Evolutionary conservation across 2,797 vertebrate species (phyloP).

Genomic region (Lindbergichthys nudifrons): DNA sequence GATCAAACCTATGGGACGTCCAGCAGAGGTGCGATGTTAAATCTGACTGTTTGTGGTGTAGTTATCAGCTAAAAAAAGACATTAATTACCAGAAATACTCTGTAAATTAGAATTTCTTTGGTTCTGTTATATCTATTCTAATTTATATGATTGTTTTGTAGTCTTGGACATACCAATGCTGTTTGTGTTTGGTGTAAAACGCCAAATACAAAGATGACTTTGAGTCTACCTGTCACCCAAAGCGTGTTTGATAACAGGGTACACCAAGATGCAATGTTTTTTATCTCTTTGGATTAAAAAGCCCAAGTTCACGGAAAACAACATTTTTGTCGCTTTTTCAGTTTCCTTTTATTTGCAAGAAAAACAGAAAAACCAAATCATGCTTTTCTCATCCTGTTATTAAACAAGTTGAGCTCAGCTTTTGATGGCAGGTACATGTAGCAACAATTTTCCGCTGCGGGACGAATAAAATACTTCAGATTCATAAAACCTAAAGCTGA

Average conservation of each 20-base stretch:
- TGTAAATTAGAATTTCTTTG: background rate
- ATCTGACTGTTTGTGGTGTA: background rate
- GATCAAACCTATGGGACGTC: background rate
- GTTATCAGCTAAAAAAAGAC: background rate
- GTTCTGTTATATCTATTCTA: too few species aligned
- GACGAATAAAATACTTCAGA: background rate
- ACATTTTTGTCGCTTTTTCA: too few species aligned
- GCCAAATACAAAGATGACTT: background rate
- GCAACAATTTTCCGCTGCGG: background rate
- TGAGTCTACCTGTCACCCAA: too few species aligned
- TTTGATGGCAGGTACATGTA: too few species aligned
- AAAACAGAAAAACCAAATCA: too few species aligned
- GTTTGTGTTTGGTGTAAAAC: background rate
- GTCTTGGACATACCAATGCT: background rate
- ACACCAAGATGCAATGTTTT: too few species aligned
- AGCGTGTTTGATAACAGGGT: too few species aligned
- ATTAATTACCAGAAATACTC: background rate
- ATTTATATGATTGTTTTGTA: background rate
- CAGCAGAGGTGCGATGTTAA: background rate
- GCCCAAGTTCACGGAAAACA: too few species aligned
- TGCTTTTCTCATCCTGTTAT: too few species aligned
- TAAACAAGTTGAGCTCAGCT: too few species aligned
- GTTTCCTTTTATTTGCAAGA: too few species aligned
- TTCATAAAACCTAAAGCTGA: constrained; percentile 9
- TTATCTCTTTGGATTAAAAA: too few species aligned